Base-by-base conservation (phyloP, 2,113 vertebrate genomes). In the Danio rerio region DNA sequence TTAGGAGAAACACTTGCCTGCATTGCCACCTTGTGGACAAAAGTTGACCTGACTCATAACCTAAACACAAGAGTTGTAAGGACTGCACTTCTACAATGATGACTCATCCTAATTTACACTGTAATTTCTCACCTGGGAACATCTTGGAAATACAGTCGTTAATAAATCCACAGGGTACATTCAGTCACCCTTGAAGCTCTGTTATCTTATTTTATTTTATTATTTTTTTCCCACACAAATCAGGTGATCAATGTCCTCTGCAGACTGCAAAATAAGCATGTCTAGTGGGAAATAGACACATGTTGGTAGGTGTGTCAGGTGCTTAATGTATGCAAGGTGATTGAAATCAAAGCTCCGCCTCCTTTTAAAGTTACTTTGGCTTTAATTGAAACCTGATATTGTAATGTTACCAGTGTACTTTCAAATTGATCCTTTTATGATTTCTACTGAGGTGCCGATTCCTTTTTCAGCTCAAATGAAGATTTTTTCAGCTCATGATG, bases 81-180 rank as follows among this genome's bases (percentile, higher is more conserved):
- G 20, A 83, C 16, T 43, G 70, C 21, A 76, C 68, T 87, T 7
- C n/a, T 53, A 20, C 83, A 87, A 80, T 88, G 87, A 92, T 90
- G 87, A 92, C 82, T 93, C 87, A 91, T 87, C 86, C 86, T 91
- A 90, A 90, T 91, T 90, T 88, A 66, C 71, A 78, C 80, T 85
- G 85, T 89, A 89, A 90, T 91, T 87, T 86, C 88, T 90, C 89
- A 91, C 80, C 70, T 68, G 85, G 76, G 88, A 90, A 86, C 85
- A 88, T 81, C 82, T 81, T 56, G 16, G 82, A 65, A 87, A 87
- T 87, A 83, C 90, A 86, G 90, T 87, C 86, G 87, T 86, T 71
- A 85, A 86, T 89, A 85, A 80, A 90, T 89, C 87, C 90, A 71
- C n/a, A 80, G 9, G 78, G 84, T 87, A 88, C 89, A 86, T 62